Conservation (phyloP, 1,140 invertebrate species). For the Fopius arisanus region DNA sequence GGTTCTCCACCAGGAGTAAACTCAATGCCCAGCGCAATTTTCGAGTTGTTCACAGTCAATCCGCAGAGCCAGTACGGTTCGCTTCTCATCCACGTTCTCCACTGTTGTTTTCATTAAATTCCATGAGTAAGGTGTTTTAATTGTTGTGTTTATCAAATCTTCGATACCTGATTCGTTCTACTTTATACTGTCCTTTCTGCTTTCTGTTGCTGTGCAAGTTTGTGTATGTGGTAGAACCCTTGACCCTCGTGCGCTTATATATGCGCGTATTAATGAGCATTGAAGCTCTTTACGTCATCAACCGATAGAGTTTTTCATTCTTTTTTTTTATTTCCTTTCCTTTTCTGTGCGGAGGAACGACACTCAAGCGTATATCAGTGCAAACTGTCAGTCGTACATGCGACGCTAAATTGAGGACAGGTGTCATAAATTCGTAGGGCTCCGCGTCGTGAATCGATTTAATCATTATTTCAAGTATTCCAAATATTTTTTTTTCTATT, state of each 20-base stretch:
- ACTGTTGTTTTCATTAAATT: not conserved
- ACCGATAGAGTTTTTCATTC: not conserved
- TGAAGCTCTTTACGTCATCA: not conserved
- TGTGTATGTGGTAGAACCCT: not conserved
- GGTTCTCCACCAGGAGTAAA: not conserved
- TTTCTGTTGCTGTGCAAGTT: not conserved
- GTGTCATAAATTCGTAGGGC: not conserved
- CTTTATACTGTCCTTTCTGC: not conserved
- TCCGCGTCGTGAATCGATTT: not conserved
- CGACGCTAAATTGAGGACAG: not conserved
- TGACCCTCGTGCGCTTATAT: slow-evolving; percentile 5
- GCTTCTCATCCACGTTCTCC: not conserved
- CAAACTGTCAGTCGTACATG: not conserved
- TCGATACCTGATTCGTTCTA: not conserved
- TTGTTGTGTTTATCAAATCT: not conserved
- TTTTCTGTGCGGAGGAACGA: not conserved
- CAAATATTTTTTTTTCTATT: no score
- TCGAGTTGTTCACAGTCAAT: not conserved
- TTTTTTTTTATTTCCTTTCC: not conserved
- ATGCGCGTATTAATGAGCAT: not conserved
- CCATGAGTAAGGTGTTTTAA: not conserved
- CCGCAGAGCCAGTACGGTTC: slow-evolving; percentile 2
- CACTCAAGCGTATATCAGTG: not conserved
- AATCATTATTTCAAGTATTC: not conserved
- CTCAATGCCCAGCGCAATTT: not conserved